Conservation (phyloP, 2,888 invertebrate genomes). For the Philereme vetulata region DNA sequence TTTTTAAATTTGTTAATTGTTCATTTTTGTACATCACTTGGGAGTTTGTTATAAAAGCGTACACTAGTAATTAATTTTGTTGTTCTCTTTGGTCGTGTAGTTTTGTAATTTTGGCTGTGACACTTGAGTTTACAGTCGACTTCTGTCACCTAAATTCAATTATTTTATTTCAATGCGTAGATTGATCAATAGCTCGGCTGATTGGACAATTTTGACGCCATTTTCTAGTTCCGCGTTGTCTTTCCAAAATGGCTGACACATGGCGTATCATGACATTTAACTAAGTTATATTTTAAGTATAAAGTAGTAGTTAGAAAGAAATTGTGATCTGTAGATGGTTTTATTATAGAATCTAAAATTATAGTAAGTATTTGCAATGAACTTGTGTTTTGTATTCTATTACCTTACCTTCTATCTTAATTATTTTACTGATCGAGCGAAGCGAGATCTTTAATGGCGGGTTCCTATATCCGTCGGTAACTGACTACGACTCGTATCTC, state of each 20-base stretch:
- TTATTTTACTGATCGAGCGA: no score
- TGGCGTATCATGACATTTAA: slow-evolving; percentile 20
- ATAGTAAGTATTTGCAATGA: slow-evolving; percentile 36
- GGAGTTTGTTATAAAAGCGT: no score
- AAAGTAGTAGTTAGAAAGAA: slow-evolving; percentile 22
- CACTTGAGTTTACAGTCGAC: no score
- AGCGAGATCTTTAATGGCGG: no score
- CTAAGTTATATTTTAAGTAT: slow-evolving; percentile 5
- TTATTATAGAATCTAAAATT: slow-evolving; percentile 39
- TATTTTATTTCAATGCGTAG: no score
- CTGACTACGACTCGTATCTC: neutral
- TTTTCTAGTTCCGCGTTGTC: slow-evolving; percentile 9
- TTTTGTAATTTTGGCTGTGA: no score
- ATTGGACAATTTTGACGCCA: slow-evolving; percentile 12
- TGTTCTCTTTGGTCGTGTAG: no score
- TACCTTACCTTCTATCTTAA: neutral
- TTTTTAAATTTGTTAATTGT: no score
- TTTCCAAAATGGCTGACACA: slow-evolving; percentile 22
- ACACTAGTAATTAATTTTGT: no score
- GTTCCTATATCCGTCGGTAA: no score
- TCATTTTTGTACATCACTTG: no score
- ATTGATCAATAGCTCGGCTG: neutral
- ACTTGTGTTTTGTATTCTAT: slow-evolving; percentile 23
- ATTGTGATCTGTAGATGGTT: slow-evolving; percentile 28
- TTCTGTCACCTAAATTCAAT: no score